These are phyloP conservation scores for Chrysolina americana DNA, from an alignment of 2,888 invertebrate genomes.

Conservation along the genomic window DNA sequence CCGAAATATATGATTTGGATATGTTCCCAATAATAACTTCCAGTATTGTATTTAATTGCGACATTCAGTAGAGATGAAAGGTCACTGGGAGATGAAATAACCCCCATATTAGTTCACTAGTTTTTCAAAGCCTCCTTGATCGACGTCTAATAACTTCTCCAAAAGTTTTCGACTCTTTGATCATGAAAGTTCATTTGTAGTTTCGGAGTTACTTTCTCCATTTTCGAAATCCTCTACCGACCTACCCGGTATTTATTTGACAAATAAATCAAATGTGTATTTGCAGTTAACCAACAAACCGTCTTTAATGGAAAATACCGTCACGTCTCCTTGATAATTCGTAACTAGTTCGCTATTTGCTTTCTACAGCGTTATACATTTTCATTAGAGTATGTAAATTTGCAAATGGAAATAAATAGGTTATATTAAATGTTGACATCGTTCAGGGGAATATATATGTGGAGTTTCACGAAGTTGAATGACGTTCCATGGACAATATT, in stretches of 20 bases:
- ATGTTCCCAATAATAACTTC: too few relatives aligned
- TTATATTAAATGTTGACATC: conserved; percentile 5
- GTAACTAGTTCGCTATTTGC: conserved; percentile 10
- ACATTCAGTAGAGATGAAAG: too few relatives aligned
- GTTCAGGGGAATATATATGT: neutral
- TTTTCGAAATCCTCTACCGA: neutral
- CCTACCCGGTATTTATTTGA: neutral
- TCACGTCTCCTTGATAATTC: neutral
- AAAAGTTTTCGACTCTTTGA: neutral
- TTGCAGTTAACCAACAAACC: neutral
- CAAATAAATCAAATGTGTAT: conserved; percentile 7
- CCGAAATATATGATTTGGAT: too few relatives aligned
- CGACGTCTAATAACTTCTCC: neutral
- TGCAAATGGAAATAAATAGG: conserved; percentile 22
- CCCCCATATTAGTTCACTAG: too few relatives aligned
- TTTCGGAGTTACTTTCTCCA: neutral
- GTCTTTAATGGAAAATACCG: conserved; percentile 1
- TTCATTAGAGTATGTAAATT: conserved; percentile 28
- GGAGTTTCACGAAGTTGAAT: neutral
- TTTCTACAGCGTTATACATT: conserved; percentile 22
- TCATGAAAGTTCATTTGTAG: neutral
- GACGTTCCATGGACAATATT: neutral
- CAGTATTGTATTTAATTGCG: too few relatives aligned
- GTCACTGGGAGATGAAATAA: too few relatives aligned
- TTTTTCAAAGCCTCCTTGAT: neutral